These are phyloP conservation scores for Cephalotes varians DNA, from an alignment of 2,888 invertebrate species.

Conservation along the genomic window DNA sequence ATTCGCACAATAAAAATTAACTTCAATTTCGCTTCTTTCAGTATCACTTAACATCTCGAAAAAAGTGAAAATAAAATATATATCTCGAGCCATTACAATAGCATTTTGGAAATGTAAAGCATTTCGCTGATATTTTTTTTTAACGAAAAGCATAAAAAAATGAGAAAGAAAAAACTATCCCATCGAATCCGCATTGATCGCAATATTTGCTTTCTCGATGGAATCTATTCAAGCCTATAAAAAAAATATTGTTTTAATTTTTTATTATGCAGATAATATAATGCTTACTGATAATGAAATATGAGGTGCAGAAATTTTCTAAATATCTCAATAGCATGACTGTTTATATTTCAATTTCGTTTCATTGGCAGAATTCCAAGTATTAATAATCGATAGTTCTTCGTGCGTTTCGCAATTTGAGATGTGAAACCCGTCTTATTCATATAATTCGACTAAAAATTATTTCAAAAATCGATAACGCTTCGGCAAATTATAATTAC, in stretches of 20 bases:
- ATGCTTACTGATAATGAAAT: background rate
- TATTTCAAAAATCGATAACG: conserved; percentile 19
- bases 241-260: background rate
- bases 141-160: conserved; percentile 59
- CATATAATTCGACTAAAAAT: background rate
- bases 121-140: conserved; percentile 73
- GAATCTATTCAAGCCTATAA: background rate
- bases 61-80: background rate
- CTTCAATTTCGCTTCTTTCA: background rate
- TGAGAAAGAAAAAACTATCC: conserved; percentile 55
- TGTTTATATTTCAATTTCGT: conserved; percentile 25
- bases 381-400: conserved; percentile 29
- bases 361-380: conserved; percentile 28
- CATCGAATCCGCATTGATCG: conserved; percentile 47
- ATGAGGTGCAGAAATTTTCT: background rate
- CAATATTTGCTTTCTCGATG: background rate
- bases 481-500: background rate
- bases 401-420: conserved; percentile 11
- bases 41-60: background rate
- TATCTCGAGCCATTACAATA: conserved; percentile 3
- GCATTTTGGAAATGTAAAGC: conserved; percentile 64
- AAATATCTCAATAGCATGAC: conserved; percentile 19
- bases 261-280: background rate
- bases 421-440: conserved; percentile 8
- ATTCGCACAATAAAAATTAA: background rate